Base-by-base conservation (phyloP, 1,140 invertebrate species). In the Cotesia typhae region DNA sequence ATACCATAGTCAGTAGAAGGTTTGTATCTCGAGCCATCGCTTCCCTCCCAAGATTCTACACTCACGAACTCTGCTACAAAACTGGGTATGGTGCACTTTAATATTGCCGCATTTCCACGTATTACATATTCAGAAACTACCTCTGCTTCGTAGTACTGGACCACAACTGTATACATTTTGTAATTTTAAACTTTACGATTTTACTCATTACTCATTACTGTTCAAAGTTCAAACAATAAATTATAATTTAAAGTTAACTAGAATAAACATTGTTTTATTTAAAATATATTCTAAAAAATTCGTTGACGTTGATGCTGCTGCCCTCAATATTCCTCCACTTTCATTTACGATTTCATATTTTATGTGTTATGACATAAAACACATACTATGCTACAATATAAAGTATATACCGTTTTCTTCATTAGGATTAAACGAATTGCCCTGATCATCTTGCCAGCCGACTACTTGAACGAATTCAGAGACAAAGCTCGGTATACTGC, bases 91-190 rank as follows among this genome's bases (percentile, higher is more conserved):
- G 93, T 94, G 84, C 96, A 98, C 86, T 96, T 96, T 53, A 98
- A 85, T 63, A 98, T 93, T 20, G 95, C 96, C 59, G 95, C 94
- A 85, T 97, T 97, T 65, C 95, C 96, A 70, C 93, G 90, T 80
- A 97, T 97, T 36, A 96, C 94, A 86, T 96, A 96, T 80, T 96
- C 95, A 53, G 95, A 95, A n/a, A 95, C 92, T 65, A 96, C 93
- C 86, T 96, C 94, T 20, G 95, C 92, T 84, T 96, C 94, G 86
- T 96, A 97, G 84, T 93, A 93, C 84, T 96, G 94, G 80, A 93
- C 93, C 41, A 96, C 93, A 82, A 97, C 96, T 96, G 41, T 47
- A 47, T 47, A 47, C 41, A 47, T 47, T 47, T 47, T 6, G 6
- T 47, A 9, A 7, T 47, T 47, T 47, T 47, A 47, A 47, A 47